Base-by-base conservation (phyloP, 2,888 invertebrate genomes). In the Chirona hameri region DNA sequence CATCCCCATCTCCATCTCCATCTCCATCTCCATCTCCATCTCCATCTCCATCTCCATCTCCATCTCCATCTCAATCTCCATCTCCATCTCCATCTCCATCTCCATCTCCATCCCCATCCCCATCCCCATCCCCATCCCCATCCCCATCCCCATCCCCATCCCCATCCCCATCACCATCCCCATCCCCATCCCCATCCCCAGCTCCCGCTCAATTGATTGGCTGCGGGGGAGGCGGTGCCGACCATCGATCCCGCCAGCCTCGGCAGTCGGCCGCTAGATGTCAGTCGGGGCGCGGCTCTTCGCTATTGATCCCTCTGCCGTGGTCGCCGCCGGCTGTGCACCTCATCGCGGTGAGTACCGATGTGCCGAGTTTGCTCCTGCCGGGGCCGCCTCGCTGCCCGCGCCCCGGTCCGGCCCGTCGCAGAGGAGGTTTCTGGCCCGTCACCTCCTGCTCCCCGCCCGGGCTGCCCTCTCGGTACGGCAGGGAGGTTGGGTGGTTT, bases 151-250 rank as follows among this genome's bases (percentile, higher is more conserved):
- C 65, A 24, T 3, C 55, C 10, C 15, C 14, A 14, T 1, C 55
- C 2, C 15, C 18, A 14, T 3, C 55, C 2, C 15, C 55, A 18
- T 3, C 55, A 2, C 15, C 18, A 14, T 3, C 15, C 55, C 55
- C 55, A 55, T 0, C 69, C 39, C 60, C 69, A 9, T 1, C 82
- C 24, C 27, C 69, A 12, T 7, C 15, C 69, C 69, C 39, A 29
- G n/a, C 27, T n/a, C 48, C 24, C 18, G 72, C 14, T 29, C 72
- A 27, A 72, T 72, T 72, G 72, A 55, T 46, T 46, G 82, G 76
- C 24, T 69, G 82, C 15, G 82, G 82, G 29, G 82, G 82, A 72
- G 82, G 46, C 29, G 81, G 81, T n/a, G 81, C 82, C 29, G 76
- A 80, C 65, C 31, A 72, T 72, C 72, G 72, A 72, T 15, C 31